phyloP scores from a whole-genome alignment of 2,113 vertebrate genomes.

The Acrocephalus kingi region DNA sequence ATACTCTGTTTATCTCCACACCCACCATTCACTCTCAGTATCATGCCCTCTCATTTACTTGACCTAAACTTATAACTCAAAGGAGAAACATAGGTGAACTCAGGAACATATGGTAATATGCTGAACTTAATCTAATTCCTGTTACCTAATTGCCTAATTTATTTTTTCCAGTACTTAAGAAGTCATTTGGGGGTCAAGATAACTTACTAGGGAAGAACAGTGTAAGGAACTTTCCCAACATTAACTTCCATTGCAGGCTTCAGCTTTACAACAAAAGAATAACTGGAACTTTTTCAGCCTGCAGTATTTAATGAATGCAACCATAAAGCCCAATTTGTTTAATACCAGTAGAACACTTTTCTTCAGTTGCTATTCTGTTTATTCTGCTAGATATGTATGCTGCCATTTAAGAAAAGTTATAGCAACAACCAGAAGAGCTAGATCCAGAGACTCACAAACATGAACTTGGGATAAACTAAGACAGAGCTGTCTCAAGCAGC shows the following conservation, averaged over 20 bases:
- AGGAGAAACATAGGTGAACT: conserved; percentile 31
- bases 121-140: conserved; percentile 16
- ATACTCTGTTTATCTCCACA: conserved; percentile 21
- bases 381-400: background rate
- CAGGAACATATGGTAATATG: background rate
- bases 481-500: background rate
- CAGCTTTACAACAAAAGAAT: background rate
- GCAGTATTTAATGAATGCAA: background rate
- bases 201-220: conserved; percentile 13
- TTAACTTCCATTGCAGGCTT: conserved; percentile 35
- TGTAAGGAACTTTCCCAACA: background rate
- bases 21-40: conserved; percentile 18
- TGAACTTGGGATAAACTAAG: conserved; percentile 35
- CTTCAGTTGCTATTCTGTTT: background rate
- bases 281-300: background rate
- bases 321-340: background rate
- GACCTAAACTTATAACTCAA: conserved; percentile 14
- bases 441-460: conserved; percentile 8
- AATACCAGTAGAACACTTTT: background rate
- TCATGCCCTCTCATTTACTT: background rate
- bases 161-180: background rate
- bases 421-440: conserved; percentile 5
- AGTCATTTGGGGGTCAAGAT: conserved; percentile 16
- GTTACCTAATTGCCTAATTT: conserved; percentile 8
- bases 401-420: background rate